Evolutionary conservation across 1,140 invertebrate species (phyloP).

Genomic region (Trichonephila inaurata): DNA sequence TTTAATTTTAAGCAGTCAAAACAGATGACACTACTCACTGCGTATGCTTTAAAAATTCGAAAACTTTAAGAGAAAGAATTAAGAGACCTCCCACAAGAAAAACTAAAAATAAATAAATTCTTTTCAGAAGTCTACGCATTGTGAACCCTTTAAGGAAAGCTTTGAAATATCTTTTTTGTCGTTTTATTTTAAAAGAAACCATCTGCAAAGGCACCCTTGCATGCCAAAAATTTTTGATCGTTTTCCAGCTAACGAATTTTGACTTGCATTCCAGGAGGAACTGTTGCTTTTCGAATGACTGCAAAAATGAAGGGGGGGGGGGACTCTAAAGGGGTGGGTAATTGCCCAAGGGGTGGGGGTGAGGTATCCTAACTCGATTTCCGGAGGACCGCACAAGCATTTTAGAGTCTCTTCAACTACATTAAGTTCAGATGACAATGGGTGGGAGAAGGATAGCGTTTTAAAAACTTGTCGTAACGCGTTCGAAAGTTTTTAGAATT

Average conservation of each 20-base stretch:
- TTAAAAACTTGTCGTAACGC: constrained; percentile 75
- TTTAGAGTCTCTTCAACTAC: constrained; percentile 72
- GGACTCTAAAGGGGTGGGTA: constrained; percentile 36
- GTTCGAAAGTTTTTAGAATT: constrained; percentile 64
- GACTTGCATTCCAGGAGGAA: constrained; percentile 65
- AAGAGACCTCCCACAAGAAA: no score
- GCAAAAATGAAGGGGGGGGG: neutral
- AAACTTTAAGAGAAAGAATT: neutral
- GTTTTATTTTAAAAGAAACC: constrained; percentile 11
- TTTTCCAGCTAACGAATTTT: constrained; percentile 73
- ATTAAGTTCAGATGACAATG: constrained; percentile 75
- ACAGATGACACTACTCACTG: neutral
- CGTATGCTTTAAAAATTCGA: neutral
- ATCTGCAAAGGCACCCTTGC: constrained; percentile 22
- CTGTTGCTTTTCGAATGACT: constrained; percentile 64
- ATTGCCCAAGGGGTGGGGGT: constrained; percentile 27
- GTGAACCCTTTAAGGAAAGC: constrained; percentile 1
- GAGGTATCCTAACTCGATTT: constrained; percentile 68
- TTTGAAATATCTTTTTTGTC: neutral
- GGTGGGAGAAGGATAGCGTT: constrained; percentile 60
- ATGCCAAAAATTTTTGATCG: constrained; percentile 75
- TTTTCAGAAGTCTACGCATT: neutral
- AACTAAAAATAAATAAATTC: neutral
- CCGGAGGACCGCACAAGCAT: constrained; percentile 74
- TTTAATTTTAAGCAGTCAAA: neutral